Percentiles rank a stretch among this genome's conserved stretches.
Evolutionary conservation across 2,888 invertebrate species (phyloP).

Genomic region (Vandiemenella viatica): DNA sequence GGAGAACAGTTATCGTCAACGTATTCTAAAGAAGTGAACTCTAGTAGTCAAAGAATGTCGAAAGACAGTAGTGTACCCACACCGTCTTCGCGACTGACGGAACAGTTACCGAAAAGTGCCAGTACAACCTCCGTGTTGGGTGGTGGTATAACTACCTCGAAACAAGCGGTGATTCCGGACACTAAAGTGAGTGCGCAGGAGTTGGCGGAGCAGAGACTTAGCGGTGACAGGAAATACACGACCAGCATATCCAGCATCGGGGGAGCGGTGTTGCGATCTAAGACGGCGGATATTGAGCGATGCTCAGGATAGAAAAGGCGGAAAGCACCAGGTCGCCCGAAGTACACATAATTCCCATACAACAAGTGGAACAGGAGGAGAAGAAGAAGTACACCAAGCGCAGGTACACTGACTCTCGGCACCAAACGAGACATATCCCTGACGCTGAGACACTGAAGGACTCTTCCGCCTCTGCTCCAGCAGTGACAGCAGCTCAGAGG

Average conservation of each 20-base stretch:
- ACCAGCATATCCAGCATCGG: slow-evolving; percentile 49
- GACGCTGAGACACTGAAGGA: slow-evolving; percentile 34
- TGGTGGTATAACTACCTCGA: not conserved
- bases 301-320: slow-evolving; percentile 21
- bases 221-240: slow-evolving; percentile 31
- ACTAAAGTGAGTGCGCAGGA: not conserved
- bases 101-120: slow-evolving; percentile 7
- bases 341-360: slow-evolving; percentile 21
- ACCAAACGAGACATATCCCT: slow-evolving; percentile 40
- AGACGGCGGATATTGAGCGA: slow-evolving; percentile 52
- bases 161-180: not conserved
- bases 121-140: slow-evolving; percentile 7
- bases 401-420: slow-evolving; percentile 42
- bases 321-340: not conserved
- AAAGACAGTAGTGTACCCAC: not conserved
- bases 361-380: slow-evolving; percentile 35
- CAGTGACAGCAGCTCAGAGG: slow-evolving; percentile 16
- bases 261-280: slow-evolving; percentile 46
- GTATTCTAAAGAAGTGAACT: not conserved
- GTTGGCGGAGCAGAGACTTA: slow-evolving; percentile 13
- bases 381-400: slow-evolving; percentile 44
- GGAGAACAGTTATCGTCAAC: not conserved
- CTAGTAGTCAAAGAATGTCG: not conserved
- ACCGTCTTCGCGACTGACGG: not conserved
- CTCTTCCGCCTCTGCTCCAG: slow-evolving; percentile 11